phyloP scores from a whole-genome alignment of 2,113 vertebrate genomes.

The Mirounga angustirostris region DNA sequence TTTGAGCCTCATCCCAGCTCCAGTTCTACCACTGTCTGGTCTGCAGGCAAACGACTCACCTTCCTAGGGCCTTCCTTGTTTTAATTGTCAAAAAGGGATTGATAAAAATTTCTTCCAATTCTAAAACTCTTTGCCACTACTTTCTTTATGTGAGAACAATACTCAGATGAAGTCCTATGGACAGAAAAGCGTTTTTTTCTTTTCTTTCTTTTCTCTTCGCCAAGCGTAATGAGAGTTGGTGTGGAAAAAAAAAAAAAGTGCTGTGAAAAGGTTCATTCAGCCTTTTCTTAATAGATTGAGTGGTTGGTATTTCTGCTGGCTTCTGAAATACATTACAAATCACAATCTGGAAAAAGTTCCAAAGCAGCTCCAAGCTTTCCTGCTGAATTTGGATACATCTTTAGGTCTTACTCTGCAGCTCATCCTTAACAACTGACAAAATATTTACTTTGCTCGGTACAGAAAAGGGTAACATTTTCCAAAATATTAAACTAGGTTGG shows the following conservation, averaged over 20 bases:
- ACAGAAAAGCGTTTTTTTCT: conserved; percentile 64
- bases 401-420: conserved; percentile 88
- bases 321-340: conserved; percentile 88
- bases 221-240: conserved; percentile 72
- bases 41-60: neutral
- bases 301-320: conserved; percentile 89
- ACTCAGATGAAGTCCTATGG: neutral
- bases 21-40: neutral
- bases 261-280: conserved; percentile 88
- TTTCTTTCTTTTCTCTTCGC: conserved; percentile 64
- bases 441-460: conserved; percentile 93
- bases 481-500: conserved; percentile 91
- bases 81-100: neutral
- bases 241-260: conserved; percentile 81
- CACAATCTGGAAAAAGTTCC: conserved; percentile 90
- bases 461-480: conserved; percentile 90
- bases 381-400: conserved; percentile 90
- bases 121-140: conserved; percentile 9
- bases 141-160: conserved; percentile 54
- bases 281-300: conserved; percentile 85
- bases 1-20: neutral
- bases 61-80: neutral
- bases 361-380: conserved; percentile 86
- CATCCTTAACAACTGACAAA: conserved; percentile 95
- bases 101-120: conserved; percentile 23